A percentile compares a stretch with the other conserved stretches of the same genome.
Conservation (phyloP, 2,888 invertebrate species). For the Pristionchus fissidentatus region DNA sequence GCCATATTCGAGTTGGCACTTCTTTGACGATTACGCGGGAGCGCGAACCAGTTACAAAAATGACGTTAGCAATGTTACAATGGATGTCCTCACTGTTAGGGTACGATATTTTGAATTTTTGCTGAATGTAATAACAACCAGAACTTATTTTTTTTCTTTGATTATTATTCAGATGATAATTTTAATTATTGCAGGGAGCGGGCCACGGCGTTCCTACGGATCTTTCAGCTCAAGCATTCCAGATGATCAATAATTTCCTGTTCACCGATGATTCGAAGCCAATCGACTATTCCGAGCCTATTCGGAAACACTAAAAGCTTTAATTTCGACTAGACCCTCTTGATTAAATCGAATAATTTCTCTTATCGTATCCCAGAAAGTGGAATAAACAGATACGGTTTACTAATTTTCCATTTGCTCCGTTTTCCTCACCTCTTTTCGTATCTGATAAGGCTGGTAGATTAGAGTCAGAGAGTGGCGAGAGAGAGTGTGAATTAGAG, state of each 20-base stretch:
- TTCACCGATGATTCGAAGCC: neutral
- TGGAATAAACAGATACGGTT: too few relatives aligned
- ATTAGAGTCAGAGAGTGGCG: too few relatives aligned
- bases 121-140: neutral
- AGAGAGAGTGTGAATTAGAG: too few relatives aligned
- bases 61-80: neutral
- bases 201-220: conserved; percentile 3
- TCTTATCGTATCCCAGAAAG: too few relatives aligned
- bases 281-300: conserved; percentile 1
- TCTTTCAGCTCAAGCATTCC: neutral
- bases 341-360: too few relatives aligned
- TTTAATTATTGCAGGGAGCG: neutral
- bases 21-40: conserved; percentile 2
- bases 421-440: too few relatives aligned
- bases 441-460: too few relatives aligned
- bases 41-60: neutral
- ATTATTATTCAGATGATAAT: neutral
- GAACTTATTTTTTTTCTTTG: too few relatives aligned
- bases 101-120: neutral
- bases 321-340: too few relatives aligned
- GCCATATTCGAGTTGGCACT: too few relatives aligned
- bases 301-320: neutral
- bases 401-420: too few relatives aligned
- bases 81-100: conserved; percentile 11
- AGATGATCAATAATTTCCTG: conserved; percentile 14